Conservation (phyloP, 2,888 invertebrate genomes). For the Caradrina kadenii region DNA sequence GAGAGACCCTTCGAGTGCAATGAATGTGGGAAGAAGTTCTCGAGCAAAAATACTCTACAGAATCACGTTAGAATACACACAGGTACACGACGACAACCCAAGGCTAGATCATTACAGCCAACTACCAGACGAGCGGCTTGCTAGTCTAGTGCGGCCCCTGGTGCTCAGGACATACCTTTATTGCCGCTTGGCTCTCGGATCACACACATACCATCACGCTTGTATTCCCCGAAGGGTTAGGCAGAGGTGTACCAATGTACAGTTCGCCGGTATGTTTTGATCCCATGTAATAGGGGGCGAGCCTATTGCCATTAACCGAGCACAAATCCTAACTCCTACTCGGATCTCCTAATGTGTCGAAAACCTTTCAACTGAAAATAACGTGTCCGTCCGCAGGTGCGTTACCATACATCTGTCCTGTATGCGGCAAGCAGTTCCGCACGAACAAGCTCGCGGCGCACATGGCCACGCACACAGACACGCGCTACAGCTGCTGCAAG, state of each 20-base stretch:
- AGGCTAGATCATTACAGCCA: background rate
- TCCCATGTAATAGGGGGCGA: no score
- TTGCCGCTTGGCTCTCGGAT: no score
- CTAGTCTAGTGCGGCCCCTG: background rate
- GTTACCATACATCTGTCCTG: constrained; percentile 81
- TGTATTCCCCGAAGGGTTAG: no score
- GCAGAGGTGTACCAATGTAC: no score
- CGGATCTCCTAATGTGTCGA: no score
- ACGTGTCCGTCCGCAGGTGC: constrained; percentile 63
- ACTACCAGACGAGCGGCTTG: background rate
- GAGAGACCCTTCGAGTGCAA: constrained; percentile 78
- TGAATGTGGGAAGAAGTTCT: constrained; percentile 77
- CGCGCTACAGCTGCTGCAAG: constrained; percentile 58
- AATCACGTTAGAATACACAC: constrained; percentile 78
- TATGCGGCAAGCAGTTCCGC: constrained; percentile 81
- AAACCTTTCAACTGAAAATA: background rate
- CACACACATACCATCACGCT: no score
- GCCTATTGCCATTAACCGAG: no score
- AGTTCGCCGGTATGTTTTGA: no score
- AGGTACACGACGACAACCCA: constrained; percentile 60
- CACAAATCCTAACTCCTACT: no score
- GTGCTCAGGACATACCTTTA: no score
- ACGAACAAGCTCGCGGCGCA: constrained; percentile 83
- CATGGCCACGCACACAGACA: constrained; percentile 69
- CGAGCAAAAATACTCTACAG: constrained; percentile 74